These are phyloP conservation scores for Ceratothoa steindachneri DNA, from an alignment of 2,888 invertebrate species.

Conservation along the genomic window DNA sequence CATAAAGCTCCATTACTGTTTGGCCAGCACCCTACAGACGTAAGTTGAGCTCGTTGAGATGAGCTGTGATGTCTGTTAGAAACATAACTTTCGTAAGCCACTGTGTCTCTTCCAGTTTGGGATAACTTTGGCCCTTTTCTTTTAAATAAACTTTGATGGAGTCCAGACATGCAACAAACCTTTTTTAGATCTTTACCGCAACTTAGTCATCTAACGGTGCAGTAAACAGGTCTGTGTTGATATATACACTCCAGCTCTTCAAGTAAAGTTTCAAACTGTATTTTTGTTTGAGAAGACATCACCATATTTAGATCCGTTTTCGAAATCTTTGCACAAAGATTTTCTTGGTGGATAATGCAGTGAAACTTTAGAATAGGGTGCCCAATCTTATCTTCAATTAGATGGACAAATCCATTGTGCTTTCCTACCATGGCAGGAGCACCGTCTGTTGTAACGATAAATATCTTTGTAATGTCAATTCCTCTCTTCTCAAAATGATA, in stretches of 20 bases:
- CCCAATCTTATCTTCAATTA: background rate
- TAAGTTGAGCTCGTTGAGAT: background rate
- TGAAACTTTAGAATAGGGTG: background rate
- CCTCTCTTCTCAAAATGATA: background rate
- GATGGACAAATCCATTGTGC: background rate
- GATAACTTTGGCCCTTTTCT: slow-evolving; percentile 13
- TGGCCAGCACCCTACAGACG: background rate
- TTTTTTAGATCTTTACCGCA: slow-evolving; percentile 7
- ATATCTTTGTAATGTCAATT: background rate
- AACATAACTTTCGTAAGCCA: background rate
- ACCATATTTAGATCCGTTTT: slow-evolving; percentile 8
- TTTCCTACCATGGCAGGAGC: background rate
- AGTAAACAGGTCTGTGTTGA: background rate
- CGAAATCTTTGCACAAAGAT: slow-evolving; percentile 4
- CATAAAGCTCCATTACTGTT: background rate
- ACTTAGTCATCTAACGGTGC: slow-evolving; percentile 13
- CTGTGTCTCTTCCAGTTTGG: slow-evolving; percentile 11
- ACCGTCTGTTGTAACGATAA: background rate
- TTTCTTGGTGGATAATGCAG: background rate
- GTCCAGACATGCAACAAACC: slow-evolving; percentile 9
- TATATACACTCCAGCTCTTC: background rate
- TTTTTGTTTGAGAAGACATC: slow-evolving; percentile 8
- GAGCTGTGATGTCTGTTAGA: background rate
- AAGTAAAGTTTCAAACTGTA: slow-evolving; percentile 4
- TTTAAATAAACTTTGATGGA: background rate